These are phyloP conservation scores for Aplocera efformata DNA, from an alignment of 2,888 invertebrate genomes.

Conservation along the genomic window DNA sequence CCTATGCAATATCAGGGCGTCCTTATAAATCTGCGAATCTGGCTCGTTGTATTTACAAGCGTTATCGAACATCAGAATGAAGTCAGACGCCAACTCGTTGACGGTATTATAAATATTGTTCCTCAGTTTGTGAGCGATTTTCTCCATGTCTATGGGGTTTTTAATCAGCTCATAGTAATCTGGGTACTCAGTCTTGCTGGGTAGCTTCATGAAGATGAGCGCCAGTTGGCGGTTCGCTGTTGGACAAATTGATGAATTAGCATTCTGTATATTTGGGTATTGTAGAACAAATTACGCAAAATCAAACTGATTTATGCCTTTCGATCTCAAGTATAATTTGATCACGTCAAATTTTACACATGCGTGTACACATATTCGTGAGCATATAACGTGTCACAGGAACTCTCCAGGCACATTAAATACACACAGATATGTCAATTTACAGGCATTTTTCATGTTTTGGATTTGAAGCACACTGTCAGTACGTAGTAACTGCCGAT, in stretches of 20 bases:
- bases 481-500: too few relatives aligned
- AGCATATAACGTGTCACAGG: too few relatives aligned
- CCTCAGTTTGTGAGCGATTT: conserved; percentile 92
- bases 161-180: conserved; percentile 99
- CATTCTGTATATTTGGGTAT: neutral
- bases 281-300: too few relatives aligned
- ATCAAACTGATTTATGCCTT: too few relatives aligned
- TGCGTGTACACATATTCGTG: too few relatives aligned
- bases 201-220: conserved; percentile 95
- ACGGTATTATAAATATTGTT: conserved; percentile 87
- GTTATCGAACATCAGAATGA: conserved; percentile 96
- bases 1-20: conserved; percentile 94
- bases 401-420: too few relatives aligned
- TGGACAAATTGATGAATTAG: neutral
- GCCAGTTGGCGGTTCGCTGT: conserved; percentile 93
- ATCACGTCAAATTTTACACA: too few relatives aligned
- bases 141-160: conserved; percentile 97
- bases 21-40: conserved; percentile 98
- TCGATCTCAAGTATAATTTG: too few relatives aligned
- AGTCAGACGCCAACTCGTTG: conserved; percentile 93
- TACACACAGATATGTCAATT: too few relatives aligned
- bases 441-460: too few relatives aligned
- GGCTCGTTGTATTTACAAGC: conserved; percentile 99
- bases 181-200: conserved; percentile 96
- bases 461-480: too few relatives aligned